Conservation (phyloP, 2,113 vertebrate genomes). For the Caretta caretta region DNA sequence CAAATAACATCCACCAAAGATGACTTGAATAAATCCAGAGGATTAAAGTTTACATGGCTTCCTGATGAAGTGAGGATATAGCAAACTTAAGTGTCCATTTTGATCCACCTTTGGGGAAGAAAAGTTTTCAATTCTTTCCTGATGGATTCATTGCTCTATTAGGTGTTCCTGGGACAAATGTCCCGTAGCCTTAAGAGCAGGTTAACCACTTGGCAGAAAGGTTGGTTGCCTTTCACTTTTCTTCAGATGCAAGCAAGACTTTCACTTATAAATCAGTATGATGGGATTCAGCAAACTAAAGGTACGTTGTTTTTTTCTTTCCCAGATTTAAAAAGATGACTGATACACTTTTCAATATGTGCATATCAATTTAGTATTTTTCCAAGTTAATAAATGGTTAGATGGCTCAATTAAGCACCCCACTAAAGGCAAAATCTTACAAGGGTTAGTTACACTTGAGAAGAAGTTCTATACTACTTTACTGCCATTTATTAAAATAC, state of each 20-base stretch:
- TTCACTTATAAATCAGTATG: conserved; percentile 76
- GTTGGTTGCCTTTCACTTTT: conserved; percentile 74
- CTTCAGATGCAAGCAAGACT: conserved; percentile 83
- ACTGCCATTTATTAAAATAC: conserved; percentile 4
- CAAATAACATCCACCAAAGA: conserved; percentile 76
- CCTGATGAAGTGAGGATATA: conserved; percentile 79
- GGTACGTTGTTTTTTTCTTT: conserved; percentile 83
- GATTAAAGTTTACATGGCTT: conserved; percentile 79
- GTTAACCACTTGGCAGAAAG: conserved; percentile 72
- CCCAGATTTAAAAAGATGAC: conserved; percentile 69
- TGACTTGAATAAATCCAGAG: conserved; percentile 75
- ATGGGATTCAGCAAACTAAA: conserved; percentile 78
- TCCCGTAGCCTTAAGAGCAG: conserved; percentile 79
- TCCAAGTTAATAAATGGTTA: conserved; percentile 46
- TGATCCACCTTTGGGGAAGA: conserved; percentile 70
- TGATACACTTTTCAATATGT: neutral
- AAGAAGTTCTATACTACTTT: conserved; percentile 24
- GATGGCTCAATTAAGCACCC: conserved; percentile 62
- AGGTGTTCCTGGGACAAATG: conserved; percentile 70
- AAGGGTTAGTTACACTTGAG: conserved; percentile 10
- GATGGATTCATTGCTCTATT: conserved; percentile 76
- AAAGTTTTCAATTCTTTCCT: conserved; percentile 65
- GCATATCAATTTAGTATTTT: neutral
- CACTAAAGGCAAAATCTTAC: conserved; percentile 29
- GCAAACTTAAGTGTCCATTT: conserved; percentile 60